These are phyloP conservation scores for Cremastinae sp. DNA, from an alignment of 2,888 invertebrate species.

Conservation along the genomic window DNA sequence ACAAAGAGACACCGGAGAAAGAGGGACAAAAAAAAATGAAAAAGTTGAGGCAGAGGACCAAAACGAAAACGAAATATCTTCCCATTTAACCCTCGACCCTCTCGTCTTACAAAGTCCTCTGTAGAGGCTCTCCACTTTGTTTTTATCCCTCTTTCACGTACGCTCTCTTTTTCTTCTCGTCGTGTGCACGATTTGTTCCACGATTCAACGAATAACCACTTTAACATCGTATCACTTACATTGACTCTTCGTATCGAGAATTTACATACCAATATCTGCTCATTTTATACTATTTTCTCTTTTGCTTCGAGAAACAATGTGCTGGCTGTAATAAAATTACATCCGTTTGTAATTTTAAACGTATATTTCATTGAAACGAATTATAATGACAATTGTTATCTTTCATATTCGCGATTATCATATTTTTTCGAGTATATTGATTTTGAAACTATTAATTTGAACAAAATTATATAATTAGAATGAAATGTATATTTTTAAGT, in stretches of 20 bases:
- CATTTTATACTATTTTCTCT: not conserved
- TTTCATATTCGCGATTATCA: too few relatives aligned
- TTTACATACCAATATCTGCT: not conserved
- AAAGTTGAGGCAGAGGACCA: too few relatives aligned
- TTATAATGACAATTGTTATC: too few relatives aligned
- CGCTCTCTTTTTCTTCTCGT: conserved; percentile 27
- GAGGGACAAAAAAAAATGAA: too few relatives aligned
- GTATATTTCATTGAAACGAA: too few relatives aligned
- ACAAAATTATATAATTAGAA: too few relatives aligned
- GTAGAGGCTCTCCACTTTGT: conserved; percentile 40
- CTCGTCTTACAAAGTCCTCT: conserved; percentile 57
- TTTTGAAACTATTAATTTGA: too few relatives aligned
- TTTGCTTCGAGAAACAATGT: too few relatives aligned
- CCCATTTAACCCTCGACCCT: conserved; percentile 56
- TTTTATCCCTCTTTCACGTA: conserved; percentile 33
- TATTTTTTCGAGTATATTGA: too few relatives aligned
- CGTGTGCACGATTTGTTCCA: conserved; percentile 58
- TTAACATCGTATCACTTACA: conserved; percentile 34
- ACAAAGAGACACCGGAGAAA: conserved; percentile 22
- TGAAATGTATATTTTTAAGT: too few relatives aligned
- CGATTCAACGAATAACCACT: conserved; percentile 47
- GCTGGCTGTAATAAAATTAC: too few relatives aligned
- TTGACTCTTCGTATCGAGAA: conserved; percentile 13
- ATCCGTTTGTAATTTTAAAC: too few relatives aligned
- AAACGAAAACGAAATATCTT: conserved; percentile 30